Base-by-base conservation (phyloP, 2,888 invertebrate genomes). In the Drosophila tanythrix region DNA sequence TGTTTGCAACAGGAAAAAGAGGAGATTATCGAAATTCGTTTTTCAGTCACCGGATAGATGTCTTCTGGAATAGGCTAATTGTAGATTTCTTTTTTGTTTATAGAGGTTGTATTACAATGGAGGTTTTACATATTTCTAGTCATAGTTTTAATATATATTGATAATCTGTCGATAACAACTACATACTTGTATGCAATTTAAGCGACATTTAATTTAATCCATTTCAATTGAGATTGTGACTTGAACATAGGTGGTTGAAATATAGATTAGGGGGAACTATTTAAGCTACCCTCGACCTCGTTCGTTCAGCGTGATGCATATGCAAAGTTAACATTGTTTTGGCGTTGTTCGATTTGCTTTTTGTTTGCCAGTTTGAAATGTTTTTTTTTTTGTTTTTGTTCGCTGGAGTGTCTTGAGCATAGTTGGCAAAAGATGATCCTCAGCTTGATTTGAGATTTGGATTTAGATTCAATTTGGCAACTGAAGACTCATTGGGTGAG, bases 311-410 rank as follows among this genome's bases (percentile, higher is more conserved):
- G 51, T 50, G 43, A 36, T 64, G 64, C 64, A 73, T 48, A 53
- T 70, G 55, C 72, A 65, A 52, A 48, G 48, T 61, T 18, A 58
- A 68, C 46, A 51, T 57, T 63, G 55, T 61, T 60, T 60, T 66
- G 66, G 48, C 57, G 48, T 50, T 56, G 70, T 72, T 62, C 62
- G 58, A 70, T 70, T 75, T 75, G 50, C 36, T 8, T 46, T 21
- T 25, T 46, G 21, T 46, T 69, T 27, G 18, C 15, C 15, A 48
- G 8, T 68, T 38, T 21, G 11, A 10, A 33, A 3, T 33, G 33
- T 48, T 38, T 25, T n/a, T 46, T 59, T 62, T 3, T 7, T 2
- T 18, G 18, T 38, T 38, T 38, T 21, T 50, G 46, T 43, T 72
- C 27, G 61, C 15, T 58, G 36, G n/a, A 55, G 51, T 53, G 55